These are phyloP conservation scores for Phengaris arion DNA, from an alignment of 2,888 invertebrate genomes.

Conservation along the genomic window DNA sequence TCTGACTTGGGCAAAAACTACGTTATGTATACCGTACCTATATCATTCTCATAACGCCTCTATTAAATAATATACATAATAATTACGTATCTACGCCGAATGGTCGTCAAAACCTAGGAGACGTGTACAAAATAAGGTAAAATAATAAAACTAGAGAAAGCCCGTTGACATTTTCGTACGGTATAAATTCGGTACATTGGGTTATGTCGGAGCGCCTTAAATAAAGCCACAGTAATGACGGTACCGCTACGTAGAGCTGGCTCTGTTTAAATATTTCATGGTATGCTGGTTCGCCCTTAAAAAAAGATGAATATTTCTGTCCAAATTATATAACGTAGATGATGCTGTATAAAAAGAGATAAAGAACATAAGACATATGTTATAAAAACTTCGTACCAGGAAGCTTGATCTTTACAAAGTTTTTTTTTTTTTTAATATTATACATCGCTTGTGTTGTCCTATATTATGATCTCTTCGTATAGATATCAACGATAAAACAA, in stretches of 20 bases:
- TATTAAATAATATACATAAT: too few species aligned
- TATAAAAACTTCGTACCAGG: background rate
- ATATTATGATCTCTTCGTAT: background rate
- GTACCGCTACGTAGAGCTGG: conserved; percentile 48
- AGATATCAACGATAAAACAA: background rate
- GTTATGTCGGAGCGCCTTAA: conserved; percentile 43
- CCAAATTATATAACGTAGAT: background rate
- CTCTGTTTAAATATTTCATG: conserved; percentile 23
- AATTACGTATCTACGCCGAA: background rate
- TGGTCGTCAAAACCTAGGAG: background rate
- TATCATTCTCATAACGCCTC: too few species aligned
- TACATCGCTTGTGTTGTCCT: too few species aligned
- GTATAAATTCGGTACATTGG: conserved; percentile 31
- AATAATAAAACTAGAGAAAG: conserved; percentile 18
- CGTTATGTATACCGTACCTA: too few species aligned
- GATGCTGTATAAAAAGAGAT: background rate
- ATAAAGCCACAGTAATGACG: conserved; percentile 56
- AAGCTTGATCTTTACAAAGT: background rate
- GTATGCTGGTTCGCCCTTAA: background rate
- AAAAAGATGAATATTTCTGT: conserved; percentile 6
- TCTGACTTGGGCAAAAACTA: too few species aligned
- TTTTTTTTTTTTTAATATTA: background rate
- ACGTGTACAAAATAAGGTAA: conserved; percentile 2
- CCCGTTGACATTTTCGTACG: conserved; percentile 26
- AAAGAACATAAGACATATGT: too few species aligned